Evolutionary conservation across 2,797 vertebrate species (phyloP).

Genomic region (Pipistrellus nathusii): DNA sequence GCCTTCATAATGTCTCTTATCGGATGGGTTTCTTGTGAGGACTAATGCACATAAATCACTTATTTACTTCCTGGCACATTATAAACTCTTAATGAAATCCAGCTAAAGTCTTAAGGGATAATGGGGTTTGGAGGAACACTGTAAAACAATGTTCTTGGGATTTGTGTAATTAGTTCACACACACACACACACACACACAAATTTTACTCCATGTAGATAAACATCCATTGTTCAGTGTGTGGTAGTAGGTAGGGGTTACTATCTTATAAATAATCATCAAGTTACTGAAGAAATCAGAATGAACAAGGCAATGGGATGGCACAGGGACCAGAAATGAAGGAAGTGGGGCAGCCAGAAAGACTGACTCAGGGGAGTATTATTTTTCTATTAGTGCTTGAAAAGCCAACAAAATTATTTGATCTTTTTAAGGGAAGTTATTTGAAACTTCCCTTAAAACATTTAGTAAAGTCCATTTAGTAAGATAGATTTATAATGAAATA

Average conservation of each 20-base stretch:
- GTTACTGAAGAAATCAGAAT: not conserved
- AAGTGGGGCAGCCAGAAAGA: not conserved
- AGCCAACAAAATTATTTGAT: not conserved
- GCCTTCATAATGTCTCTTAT: not conserved
- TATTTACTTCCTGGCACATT: not conserved
- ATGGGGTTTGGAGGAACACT: not conserved
- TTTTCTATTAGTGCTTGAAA: not conserved
- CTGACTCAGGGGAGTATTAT: not conserved
- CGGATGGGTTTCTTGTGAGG: not conserved
- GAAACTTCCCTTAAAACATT: conserved; percentile 19
- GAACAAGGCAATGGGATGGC: not conserved
- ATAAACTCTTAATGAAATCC: not conserved
- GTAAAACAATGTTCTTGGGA: not conserved
- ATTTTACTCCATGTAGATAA: not conserved
- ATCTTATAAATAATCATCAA: not conserved
- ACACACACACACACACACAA: not conserved
- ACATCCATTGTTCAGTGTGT: not conserved
- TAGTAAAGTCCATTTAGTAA: not conserved
- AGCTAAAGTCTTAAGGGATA: not conserved
- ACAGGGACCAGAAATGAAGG: not conserved
- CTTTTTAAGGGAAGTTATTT: not conserved
- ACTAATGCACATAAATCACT: not conserved
- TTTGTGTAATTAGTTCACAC: conserved; percentile 10
- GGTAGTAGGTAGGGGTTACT: not conserved
- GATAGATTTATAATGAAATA: not conserved